Conservation (phyloP, 2,113 vertebrate genomes). For the Cyanocitta stelleri region DNA sequence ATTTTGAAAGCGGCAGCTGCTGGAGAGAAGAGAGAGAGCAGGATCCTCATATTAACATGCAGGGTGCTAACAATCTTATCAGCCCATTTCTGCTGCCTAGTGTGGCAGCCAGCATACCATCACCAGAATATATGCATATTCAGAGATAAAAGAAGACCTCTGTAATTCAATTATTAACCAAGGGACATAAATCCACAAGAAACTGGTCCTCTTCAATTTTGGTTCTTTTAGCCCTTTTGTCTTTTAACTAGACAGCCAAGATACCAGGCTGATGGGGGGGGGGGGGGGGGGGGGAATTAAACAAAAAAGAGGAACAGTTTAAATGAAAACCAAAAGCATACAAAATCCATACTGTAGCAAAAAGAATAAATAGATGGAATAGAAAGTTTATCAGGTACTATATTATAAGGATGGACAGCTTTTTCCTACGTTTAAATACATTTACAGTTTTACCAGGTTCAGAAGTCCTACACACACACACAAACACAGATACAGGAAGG, state of each 20-base stretch:
- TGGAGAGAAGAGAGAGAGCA: not conserved
- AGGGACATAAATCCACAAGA: not conserved
- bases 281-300: not conserved
- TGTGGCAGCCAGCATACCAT: conserved; percentile 4
- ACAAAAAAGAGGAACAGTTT: not conserved
- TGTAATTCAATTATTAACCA: conserved; percentile 41
- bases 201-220: not conserved
- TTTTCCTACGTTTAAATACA: not conserved
- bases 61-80: conserved; percentile 32
- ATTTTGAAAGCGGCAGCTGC: not conserved
- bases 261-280: not conserved
- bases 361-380: not conserved
- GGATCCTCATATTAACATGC: conserved; percentile 14
- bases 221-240: not conserved
- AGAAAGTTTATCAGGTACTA: not conserved
- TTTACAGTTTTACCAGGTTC: not conserved
- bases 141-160: conserved; percentile 33
- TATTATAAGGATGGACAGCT: not conserved
- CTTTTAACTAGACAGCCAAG: not conserved
- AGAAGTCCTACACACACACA: not conserved
- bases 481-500: not conserved
- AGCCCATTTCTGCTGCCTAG: conserved; percentile 22
- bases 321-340: not conserved
- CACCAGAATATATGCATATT: conserved; percentile 6
- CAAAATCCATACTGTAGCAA: not conserved